Evolutionary conservation across 2,797 vertebrate genomes (phyloP).

Genomic region (Neomorphus geoffroyi): DNA sequence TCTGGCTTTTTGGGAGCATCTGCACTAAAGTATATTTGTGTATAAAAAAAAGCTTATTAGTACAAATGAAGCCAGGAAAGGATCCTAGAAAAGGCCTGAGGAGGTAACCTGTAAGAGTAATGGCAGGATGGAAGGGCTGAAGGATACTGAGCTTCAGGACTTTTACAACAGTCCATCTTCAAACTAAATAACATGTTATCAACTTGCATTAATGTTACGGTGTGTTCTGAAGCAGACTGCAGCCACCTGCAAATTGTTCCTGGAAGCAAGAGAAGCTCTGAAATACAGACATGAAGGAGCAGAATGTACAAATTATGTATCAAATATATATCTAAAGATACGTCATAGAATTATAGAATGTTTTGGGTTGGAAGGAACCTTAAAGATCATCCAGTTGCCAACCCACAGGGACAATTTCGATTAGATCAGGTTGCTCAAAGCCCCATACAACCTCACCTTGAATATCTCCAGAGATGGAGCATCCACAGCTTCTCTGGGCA

Average conservation of each 20-base stretch:
- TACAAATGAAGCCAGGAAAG: conserved; percentile 62
- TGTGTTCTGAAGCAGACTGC: neutral
- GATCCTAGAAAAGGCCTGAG: conserved; percentile 2
- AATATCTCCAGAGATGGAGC: no score
- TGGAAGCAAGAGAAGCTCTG: neutral
- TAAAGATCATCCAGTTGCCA: no score
- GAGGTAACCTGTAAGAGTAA: conserved; percentile 9
- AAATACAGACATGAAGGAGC: neutral
- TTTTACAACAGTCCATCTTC: conserved; percentile 13
- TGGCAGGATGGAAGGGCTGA: neutral
- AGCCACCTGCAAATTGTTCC: neutral
- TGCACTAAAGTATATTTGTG: conserved; percentile 73
- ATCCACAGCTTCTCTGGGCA: no score
- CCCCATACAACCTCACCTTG: no score
- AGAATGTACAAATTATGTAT: neutral
- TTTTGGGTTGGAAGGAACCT: no score
- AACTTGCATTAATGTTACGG: neutral
- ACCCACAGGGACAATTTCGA: no score
- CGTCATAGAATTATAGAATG: no score
- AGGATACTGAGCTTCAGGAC: neutral
- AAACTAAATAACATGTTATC: conserved; percentile 9
- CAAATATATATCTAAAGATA: neutral
- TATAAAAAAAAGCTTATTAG: conserved; percentile 64
- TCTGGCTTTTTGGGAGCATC: no score
- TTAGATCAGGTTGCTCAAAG: no score